Percentiles rank a stretch among this genome's conserved stretches.
Conservation (phyloP, 2,113 vertebrate species). For the Onychostoma macrolepis region DNA sequence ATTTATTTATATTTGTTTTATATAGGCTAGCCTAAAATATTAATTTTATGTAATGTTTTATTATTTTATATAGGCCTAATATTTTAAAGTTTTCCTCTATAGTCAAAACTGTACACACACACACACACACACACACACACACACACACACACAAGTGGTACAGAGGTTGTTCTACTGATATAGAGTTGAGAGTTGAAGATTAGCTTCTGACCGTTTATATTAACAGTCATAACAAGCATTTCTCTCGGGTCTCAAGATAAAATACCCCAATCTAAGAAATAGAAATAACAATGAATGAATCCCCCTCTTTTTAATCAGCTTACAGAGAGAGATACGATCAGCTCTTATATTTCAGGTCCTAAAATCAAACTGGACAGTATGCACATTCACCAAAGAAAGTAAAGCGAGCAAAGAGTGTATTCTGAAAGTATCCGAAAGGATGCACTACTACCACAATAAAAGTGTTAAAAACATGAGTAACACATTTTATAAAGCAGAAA, state of each 20-base stretch:
- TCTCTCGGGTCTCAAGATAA: neutral
- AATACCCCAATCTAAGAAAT: conserved; percentile 3
- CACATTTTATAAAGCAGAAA: neutral
- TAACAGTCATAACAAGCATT: conserved; percentile 11
- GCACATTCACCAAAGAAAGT: neutral
- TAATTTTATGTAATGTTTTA: neutral
- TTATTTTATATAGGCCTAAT: neutral
- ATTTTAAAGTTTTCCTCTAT: neutral
- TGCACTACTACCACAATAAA: neutral
- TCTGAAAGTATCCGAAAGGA: neutral
- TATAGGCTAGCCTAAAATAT: neutral
- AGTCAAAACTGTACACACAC: neutral
- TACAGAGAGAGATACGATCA: neutral
- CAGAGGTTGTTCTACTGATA: neutral
- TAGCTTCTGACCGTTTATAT: conserved; percentile 19
- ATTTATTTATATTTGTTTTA: neutral
- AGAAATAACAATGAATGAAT: neutral
- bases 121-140: neutral
- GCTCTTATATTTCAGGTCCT: neutral
- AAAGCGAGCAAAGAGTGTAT: neutral
- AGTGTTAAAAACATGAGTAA: neutral
- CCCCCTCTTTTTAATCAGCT: neutral
- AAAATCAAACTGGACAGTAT: neutral
- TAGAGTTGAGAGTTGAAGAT: conserved; percentile 32
- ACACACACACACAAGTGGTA: neutral